These are phyloP conservation scores for Drosophila percnosoma DNA, from an alignment of 2,888 invertebrate genomes.

Conservation along the genomic window DNA sequence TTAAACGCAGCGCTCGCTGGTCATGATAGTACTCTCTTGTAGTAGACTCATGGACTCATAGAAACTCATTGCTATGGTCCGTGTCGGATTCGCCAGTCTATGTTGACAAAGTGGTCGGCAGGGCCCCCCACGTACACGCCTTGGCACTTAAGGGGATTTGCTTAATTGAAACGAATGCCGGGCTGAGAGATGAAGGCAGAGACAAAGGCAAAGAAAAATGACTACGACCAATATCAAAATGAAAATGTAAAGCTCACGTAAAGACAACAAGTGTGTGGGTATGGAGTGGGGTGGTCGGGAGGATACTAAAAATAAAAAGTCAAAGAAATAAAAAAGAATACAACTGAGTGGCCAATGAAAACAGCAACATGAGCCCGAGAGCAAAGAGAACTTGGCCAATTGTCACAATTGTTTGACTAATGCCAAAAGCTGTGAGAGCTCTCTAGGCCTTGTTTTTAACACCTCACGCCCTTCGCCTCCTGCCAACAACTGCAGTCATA, in stretches of 20 bases:
- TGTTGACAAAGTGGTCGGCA: slow-evolving; percentile 55
- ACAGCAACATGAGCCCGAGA: slow-evolving; percentile 18
- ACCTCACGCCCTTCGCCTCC: background rate
- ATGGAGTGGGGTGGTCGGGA: background rate
- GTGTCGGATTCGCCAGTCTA: slow-evolving; percentile 39
- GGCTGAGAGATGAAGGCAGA: slow-evolving; percentile 42
- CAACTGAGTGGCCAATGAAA: slow-evolving; percentile 51
- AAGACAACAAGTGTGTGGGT: slow-evolving; percentile 30
- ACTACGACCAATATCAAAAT: slow-evolving; percentile 46
- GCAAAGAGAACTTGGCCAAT: slow-evolving; percentile 36
- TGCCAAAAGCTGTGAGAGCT: slow-evolving; percentile 53
- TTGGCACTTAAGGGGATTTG: slow-evolving; percentile 82
- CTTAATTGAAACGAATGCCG: slow-evolving; percentile 80
- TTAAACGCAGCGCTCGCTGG: slow-evolving; percentile 51
- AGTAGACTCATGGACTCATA: slow-evolving; percentile 4
- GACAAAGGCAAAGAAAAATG: slow-evolving; percentile 39
- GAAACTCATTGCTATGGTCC: slow-evolving; percentile 38
- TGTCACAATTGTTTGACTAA: slow-evolving; percentile 56
- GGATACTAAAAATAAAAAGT: slow-evolving; percentile 34
- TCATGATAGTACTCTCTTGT: background rate
- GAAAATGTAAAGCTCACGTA: slow-evolving; percentile 55
- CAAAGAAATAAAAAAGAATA: slow-evolving; percentile 59
- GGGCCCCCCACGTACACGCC: slow-evolving; percentile 67
- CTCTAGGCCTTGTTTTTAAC: slow-evolving; percentile 24
- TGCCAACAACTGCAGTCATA: background rate